A percentile compares a stretch with the other conserved stretches of the same genome.
phyloP scores from a whole-genome alignment of 2,888 invertebrate species.

The Trachelus stipa region DNA sequence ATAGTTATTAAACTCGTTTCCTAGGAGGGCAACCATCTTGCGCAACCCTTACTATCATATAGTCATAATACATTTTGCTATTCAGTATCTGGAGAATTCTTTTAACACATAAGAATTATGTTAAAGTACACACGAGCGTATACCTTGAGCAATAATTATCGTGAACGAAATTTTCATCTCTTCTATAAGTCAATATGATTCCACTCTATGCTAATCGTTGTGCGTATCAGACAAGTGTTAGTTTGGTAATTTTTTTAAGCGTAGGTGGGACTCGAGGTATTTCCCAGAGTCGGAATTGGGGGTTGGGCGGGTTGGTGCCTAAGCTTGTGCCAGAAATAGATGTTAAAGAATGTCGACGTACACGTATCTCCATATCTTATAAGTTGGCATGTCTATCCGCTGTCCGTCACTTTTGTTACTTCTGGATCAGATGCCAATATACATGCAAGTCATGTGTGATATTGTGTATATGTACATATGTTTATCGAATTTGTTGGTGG shows the following conservation, averaged over 20 bases:
- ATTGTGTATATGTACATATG: background rate
- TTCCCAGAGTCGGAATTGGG: slow-evolving; percentile 1
- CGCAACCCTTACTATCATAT: background rate
- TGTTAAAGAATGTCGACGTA: background rate
- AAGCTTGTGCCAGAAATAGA: background rate
- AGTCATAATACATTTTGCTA: background rate
- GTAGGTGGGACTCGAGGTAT: background rate
- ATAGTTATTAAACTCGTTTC: background rate
- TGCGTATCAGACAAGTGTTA: background rate
- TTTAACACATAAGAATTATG: background rate
- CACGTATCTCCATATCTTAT: background rate
- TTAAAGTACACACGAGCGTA: background rate
- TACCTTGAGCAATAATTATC: background rate
- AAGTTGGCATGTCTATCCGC: background rate
- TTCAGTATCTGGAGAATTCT: background rate
- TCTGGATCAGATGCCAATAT: background rate
- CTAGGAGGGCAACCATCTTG: background rate
- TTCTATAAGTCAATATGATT: background rate
- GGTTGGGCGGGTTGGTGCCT: background rate
- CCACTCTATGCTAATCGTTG: background rate
- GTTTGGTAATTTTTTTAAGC: background rate
- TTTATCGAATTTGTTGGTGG: background rate
- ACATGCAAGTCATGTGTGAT: background rate
- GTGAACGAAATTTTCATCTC: background rate
- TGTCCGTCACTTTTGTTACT: background rate